phyloP scores from a whole-genome alignment of 2,888 invertebrate genomes.

The Epinotia demarniana region DNA sequence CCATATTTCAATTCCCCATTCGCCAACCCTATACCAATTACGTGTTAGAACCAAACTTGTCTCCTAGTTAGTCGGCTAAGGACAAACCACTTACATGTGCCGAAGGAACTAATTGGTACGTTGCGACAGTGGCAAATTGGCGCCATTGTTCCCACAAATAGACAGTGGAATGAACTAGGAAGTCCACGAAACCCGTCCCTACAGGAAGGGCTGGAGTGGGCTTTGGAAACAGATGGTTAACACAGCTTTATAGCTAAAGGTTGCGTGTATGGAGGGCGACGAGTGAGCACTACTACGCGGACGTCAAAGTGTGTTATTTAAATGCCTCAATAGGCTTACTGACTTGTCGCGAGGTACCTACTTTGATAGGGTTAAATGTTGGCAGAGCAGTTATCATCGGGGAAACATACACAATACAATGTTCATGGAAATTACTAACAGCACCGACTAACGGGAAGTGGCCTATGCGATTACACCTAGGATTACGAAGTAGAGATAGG shows the following conservation, averaged over 20 bases:
- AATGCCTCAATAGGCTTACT: not conserved
- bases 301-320: not conserved
- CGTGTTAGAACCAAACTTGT: conserved; percentile 34
- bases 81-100: conserved; percentile 56
- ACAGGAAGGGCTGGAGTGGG: not conserved
- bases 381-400: not conserved
- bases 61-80: conserved; percentile 52
- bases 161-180: conserved; percentile 23
- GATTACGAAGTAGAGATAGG: no score
- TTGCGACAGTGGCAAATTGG: conserved; percentile 56
- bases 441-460: not conserved
- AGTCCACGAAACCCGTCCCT: conserved; percentile 18
- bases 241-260: not conserved
- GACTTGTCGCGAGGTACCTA: not conserved
- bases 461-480: not conserved
- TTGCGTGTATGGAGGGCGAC: not conserved
- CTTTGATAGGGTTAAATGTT: not conserved
- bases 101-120: conserved; percentile 57
- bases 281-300: not conserved
- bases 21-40: conserved; percentile 21
- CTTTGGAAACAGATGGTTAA: not conserved
- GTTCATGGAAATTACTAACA: not conserved
- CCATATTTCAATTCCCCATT: not conserved
- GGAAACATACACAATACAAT: no score
- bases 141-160: conserved; percentile 48